A percentile compares a stretch with the other conserved stretches of the same genome.
These are phyloP conservation scores for Acronicta leporina DNA, from an alignment of 2,888 invertebrate genomes.

Conservation along the genomic window DNA sequence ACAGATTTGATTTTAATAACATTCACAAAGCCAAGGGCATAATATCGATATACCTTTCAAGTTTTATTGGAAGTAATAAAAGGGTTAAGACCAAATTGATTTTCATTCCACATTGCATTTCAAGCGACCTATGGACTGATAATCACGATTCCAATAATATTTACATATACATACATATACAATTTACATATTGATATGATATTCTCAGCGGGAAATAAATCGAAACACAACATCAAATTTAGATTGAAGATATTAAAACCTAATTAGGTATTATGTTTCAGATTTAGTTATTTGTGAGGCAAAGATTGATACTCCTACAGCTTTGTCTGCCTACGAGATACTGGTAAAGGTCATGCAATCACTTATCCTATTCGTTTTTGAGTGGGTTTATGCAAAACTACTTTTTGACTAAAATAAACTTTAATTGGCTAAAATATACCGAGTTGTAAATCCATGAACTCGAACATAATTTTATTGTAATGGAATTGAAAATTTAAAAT, in stretches of 20 bases:
- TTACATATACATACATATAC: too few relatives aligned
- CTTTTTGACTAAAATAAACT: too few relatives aligned
- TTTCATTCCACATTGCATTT: constrained; percentile 18
- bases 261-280: constrained; percentile 39
- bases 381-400: constrained; percentile 29
- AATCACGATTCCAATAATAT: constrained; percentile 21
- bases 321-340: constrained; percentile 42
- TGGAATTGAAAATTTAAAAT: too few relatives aligned
- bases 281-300: constrained; percentile 32
- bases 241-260: constrained; percentile 35
- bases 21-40: constrained; percentile 10
- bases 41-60: constrained; percentile 11
- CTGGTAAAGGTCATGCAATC: constrained; percentile 41
- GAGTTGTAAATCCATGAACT: too few relatives aligned
- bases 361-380: constrained; percentile 16
- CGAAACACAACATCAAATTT: constrained; percentile 18
- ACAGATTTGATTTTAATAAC: constrained; percentile 23
- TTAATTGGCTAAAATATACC: too few relatives aligned
- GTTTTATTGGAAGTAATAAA: constrained; percentile 24
- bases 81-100: constrained; percentile 12
- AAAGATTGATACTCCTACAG: constrained; percentile 47
- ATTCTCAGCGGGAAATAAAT: constrained; percentile 36
- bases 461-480: too few relatives aligned
- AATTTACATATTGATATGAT: constrained; percentile 45
- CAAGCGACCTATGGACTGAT: constrained; percentile 7